Percentiles rank a stretch among this genome's conserved stretches.
Evolutionary conservation across 2,113 vertebrate genomes (phyloP).

Genomic region (Leucosticte australis): DNA sequence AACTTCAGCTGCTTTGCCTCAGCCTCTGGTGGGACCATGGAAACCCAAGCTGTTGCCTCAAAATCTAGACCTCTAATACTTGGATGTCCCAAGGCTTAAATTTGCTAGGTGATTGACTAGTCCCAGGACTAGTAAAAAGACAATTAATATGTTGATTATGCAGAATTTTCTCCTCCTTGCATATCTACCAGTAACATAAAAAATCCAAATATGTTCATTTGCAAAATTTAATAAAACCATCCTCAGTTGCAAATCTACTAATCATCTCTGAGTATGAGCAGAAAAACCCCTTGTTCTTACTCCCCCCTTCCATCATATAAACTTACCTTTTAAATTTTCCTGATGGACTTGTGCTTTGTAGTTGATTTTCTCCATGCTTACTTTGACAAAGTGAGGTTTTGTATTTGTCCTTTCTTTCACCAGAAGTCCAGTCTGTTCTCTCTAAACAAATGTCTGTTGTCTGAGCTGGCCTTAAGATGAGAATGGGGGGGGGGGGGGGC

Average conservation of each 20-base stretch:
- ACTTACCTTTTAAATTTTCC: slow-evolving; percentile 7
- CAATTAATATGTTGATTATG: neutral
- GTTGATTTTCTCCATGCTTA: neutral
- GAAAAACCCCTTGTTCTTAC: neutral
- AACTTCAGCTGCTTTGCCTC: neutral
- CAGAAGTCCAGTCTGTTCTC: neutral
- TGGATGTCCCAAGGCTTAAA: neutral
- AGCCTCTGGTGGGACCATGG: neutral
- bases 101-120: neutral
- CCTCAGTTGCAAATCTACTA: neutral
- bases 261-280: neutral
- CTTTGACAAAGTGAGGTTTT: neutral
- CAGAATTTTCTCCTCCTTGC: neutral
- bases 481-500: neutral
- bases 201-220: neutral
- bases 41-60: neutral
- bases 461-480: neutral
- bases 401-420: neutral
- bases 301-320: neutral
- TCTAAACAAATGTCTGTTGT: neutral
- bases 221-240: neutral
- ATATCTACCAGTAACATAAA: neutral
- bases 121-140: neutral
- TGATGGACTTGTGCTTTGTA: neutral
- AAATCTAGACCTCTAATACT: neutral